Percentiles rank a stretch among this genome's conserved stretches.
Conservation (phyloP, 2,888 invertebrate genomes). For the Morpho helenor region DNA sequence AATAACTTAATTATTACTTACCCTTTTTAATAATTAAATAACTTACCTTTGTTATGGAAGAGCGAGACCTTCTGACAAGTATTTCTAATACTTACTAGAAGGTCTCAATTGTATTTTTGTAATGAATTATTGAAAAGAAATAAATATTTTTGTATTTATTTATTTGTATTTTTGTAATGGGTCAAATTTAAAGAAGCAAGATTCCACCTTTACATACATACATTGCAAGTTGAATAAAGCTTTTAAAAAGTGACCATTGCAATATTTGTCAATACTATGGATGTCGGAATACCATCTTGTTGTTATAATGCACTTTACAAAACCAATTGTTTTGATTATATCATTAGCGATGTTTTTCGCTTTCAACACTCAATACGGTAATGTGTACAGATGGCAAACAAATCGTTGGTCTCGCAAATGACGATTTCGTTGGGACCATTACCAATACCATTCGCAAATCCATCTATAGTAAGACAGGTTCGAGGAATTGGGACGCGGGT, state of each 20-base stretch:
- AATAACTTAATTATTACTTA: no score
- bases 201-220: no score
- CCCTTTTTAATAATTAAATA: no score
- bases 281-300: not conserved
- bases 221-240: no score
- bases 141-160: no score
- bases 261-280: not conserved
- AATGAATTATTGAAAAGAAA: no score
- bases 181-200: no score
- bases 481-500: conserved; percentile 14
- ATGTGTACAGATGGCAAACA: conserved; percentile 58
- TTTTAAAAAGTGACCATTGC: not conserved
- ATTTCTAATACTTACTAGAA: no score
- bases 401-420: conserved; percentile 47
- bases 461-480: conserved; percentile 22
- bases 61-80: no score
- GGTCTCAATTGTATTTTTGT: no score
- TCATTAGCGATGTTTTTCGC: conserved; percentile 26
- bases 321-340: conserved; percentile 18
- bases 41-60: no score
- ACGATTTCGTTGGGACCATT: conserved; percentile 39
- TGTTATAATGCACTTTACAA: not conserved
- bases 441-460: conserved; percentile 42
- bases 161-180: no score
- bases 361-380: conserved; percentile 44